phyloP scores from a whole-genome alignment of 64 coral and sea anemone genomes.

The Trachythela sp. region DNA sequence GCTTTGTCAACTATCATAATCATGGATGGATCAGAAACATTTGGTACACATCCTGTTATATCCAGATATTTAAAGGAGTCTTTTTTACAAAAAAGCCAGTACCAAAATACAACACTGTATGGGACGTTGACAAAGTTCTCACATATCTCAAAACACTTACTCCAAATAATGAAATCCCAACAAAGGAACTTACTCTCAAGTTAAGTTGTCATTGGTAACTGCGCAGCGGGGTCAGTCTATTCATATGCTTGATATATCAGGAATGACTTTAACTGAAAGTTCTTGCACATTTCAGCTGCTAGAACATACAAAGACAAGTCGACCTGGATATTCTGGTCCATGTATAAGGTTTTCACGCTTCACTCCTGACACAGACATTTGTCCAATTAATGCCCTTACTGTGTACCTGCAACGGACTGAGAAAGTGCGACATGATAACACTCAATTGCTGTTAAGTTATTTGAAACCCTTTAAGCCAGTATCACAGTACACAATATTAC shows the following conservation, averaged over 20 bases:
- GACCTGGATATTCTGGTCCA: no score
- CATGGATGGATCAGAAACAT: not conserved
- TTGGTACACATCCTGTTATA: constrained; percentile 23
- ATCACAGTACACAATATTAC: constrained; percentile 19
- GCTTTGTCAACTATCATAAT: constrained; percentile 28
- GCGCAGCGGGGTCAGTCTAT: no score
- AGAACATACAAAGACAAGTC: no score
- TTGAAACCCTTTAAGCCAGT: not conserved
- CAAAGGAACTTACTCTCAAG: not conserved
- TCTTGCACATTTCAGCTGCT: no score
- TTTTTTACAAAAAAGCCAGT: not conserved
- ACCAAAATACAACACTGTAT: constrained; percentile 31
- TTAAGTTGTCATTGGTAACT: no score
- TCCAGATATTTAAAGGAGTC: constrained; percentile 41
- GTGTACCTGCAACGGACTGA: not conserved
- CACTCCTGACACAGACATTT: not conserved
- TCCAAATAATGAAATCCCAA: not conserved
- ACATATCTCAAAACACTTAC: constrained; percentile 22
- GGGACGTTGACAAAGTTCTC: constrained; percentile 37
- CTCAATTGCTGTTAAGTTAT: not conserved
- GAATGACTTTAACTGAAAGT: no score
- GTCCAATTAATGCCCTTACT: not conserved
- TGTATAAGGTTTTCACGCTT: no score
- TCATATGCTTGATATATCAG: no score
- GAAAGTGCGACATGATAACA: not conserved